Percentiles rank a stretch among this genome's conserved stretches.
Evolutionary conservation across 1,140 invertebrate species (phyloP).

Genomic region (Tetramorium alpestre): DNA sequence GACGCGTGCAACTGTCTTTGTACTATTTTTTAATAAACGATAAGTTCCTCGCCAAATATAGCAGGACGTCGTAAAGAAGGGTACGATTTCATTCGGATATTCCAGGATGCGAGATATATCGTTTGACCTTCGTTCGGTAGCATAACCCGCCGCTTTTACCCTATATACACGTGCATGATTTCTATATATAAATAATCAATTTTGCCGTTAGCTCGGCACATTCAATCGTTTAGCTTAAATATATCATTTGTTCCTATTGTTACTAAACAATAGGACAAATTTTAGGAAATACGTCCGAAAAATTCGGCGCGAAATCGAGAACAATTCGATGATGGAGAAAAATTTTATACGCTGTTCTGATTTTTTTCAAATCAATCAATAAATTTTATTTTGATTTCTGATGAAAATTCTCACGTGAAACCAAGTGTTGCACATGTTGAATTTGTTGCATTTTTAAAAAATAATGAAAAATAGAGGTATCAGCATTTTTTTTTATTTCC

Average conservation of each 20-base stretch:
- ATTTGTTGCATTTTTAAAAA: not conserved
- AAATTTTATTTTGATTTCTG: not conserved
- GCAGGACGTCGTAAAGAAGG: constrained; percentile 9
- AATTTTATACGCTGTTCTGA: not conserved
- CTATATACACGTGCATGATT: not conserved
- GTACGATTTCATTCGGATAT: constrained; percentile 37
- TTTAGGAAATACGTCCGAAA: not conserved
- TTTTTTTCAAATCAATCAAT: not conserved
- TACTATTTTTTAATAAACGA: constrained; percentile 56
- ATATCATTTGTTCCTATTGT: not conserved
- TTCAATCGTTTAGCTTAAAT: constrained; percentile 1
- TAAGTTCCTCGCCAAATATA: constrained; percentile 42
- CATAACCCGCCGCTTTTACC: constrained; percentile 11
- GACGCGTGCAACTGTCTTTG: constrained; percentile 49
- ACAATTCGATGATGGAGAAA: not conserved
- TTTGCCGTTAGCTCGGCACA: not conserved
- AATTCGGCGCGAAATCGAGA: not conserved
- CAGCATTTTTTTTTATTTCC: not conserved
- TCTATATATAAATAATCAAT: constrained; percentile 37
- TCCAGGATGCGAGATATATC: constrained; percentile 43
- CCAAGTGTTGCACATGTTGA: not conserved
- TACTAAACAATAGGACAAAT: not conserved
- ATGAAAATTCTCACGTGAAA: not conserved
- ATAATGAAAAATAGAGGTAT: not conserved
- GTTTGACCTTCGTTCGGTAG: constrained; percentile 24